A percentile compares a stretch with the other conserved stretches of the same genome.
These are phyloP conservation scores for Caenorhabditis plicata DNA, from an alignment of 2,888 invertebrate species.

Conservation along the genomic window DNA sequence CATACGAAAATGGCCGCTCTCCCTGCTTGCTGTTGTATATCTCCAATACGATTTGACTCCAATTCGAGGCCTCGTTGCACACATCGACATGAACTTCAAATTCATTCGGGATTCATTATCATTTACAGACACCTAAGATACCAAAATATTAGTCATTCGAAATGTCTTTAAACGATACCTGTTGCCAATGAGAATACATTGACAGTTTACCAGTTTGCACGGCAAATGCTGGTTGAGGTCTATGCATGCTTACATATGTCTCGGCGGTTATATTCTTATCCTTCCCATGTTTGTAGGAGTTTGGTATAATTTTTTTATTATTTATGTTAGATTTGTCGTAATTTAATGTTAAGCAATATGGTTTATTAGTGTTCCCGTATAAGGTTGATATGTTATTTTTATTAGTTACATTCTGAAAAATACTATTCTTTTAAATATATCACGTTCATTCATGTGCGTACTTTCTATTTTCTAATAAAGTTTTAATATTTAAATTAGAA, in stretches of 20 bases:
- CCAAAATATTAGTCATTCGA: background rate
- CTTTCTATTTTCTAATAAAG: too few species aligned
- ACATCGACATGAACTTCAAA: slow-evolving; percentile 44
- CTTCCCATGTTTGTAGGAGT: slow-evolving; percentile 6
- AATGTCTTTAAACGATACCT: slow-evolving; percentile 1
- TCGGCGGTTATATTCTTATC: slow-evolving; percentile 51
- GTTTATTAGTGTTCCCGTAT: too few species aligned
- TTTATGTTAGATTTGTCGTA: too few species aligned
- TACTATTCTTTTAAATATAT: too few species aligned
- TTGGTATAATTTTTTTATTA: too few species aligned
- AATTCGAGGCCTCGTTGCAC: slow-evolving; percentile 27
- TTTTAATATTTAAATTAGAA: too few species aligned
- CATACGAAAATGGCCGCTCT: slow-evolving; percentile 41
- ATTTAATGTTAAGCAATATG: too few species aligned
- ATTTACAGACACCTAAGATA: slow-evolving; percentile 3
- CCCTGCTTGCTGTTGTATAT: slow-evolving; percentile 38
- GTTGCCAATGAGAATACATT: slow-evolving; percentile 89
- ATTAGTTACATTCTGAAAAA: too few species aligned
- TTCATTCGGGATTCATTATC: slow-evolving; percentile 49
- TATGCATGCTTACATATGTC: slow-evolving; percentile 88
- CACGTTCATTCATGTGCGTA: too few species aligned
- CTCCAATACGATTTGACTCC: slow-evolving; percentile 38
- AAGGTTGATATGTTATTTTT: too few species aligned
- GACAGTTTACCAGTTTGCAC: slow-evolving; percentile 74
- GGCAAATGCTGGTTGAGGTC: slow-evolving; percentile 91